phyloP scores from a whole-genome alignment of 2,888 invertebrate species.

The Ophraella communa region DNA sequence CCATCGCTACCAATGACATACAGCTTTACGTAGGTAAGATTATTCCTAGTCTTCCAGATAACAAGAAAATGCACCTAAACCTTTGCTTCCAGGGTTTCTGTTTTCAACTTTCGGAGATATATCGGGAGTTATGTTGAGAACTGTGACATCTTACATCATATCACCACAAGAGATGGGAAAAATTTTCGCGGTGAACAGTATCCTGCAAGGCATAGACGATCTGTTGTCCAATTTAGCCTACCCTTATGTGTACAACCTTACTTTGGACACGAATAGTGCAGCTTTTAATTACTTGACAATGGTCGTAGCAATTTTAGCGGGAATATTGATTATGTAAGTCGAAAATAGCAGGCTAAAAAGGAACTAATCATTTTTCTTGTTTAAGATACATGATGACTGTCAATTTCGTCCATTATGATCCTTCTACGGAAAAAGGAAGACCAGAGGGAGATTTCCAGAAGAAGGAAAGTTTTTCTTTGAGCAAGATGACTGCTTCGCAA shows the following conservation, averaged over 20 bases:
- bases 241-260: constrained; percentile 67
- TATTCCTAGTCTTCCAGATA: background rate
- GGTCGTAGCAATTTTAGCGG: too few species aligned
- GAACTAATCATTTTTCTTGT: background rate
- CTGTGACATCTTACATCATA: constrained; percentile 68
- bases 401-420: background rate
- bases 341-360: background rate
- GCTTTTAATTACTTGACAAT: constrained; percentile 59
- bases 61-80: too few species aligned
- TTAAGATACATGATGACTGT: background rate
- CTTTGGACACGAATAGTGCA: constrained; percentile 65
- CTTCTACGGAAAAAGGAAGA: background rate
- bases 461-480: background rate
- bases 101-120: background rate
- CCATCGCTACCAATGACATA: constrained; percentile 59
- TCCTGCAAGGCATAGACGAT: constrained; percentile 67
- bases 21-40: constrained; percentile 64
- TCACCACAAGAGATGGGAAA: constrained; percentile 66
- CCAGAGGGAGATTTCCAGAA: background rate
- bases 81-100: background rate
- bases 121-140: constrained; percentile 65
- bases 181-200: constrained; percentile 67
- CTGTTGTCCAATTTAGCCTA: constrained; percentile 69
- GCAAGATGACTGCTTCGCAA: background rate
- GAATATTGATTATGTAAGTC: background rate